phyloP scores from a whole-genome alignment of 2,113 vertebrate genomes.

The Lonchura striata region DNA sequence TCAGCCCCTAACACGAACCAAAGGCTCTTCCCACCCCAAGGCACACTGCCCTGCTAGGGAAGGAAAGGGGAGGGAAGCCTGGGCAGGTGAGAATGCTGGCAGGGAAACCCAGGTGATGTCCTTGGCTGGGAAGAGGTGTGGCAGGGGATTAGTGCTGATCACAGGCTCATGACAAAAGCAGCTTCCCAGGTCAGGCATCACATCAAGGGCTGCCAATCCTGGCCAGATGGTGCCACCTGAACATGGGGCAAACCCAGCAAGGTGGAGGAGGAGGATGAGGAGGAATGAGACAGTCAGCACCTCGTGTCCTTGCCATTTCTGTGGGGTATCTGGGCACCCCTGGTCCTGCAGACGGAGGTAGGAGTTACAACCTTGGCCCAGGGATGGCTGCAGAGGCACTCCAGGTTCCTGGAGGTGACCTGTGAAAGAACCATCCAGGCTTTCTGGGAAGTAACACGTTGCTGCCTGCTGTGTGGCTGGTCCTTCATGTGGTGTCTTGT shows the following conservation, averaged over 20 bases:
- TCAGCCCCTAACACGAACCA: neutral
- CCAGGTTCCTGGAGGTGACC: neutral
- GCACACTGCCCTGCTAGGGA: neutral
- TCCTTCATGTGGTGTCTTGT: neutral
- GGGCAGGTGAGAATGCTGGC: fast-evolving
- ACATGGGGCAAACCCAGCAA: neutral
- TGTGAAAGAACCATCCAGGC: neutral
- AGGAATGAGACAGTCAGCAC: neutral
- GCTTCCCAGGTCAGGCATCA: neutral
- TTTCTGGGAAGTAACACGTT: neutral
- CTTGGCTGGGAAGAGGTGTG: neutral
- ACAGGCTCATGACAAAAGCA: neutral
- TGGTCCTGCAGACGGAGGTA: neutral
- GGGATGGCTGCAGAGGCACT: neutral
- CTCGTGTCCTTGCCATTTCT: fast-evolving
- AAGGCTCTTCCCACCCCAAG: neutral
- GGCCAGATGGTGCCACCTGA: neutral
- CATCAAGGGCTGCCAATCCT: neutral
- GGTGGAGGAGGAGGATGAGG: neutral
- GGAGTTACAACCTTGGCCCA: neutral
- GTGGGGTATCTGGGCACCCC: neutral
- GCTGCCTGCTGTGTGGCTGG: neutral
- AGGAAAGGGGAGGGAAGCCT: neutral
- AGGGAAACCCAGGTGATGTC: neutral
- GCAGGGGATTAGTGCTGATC: neutral